Base-by-base conservation (phyloP, 2,888 invertebrate genomes). In the Synergus umbraculus region DNA sequence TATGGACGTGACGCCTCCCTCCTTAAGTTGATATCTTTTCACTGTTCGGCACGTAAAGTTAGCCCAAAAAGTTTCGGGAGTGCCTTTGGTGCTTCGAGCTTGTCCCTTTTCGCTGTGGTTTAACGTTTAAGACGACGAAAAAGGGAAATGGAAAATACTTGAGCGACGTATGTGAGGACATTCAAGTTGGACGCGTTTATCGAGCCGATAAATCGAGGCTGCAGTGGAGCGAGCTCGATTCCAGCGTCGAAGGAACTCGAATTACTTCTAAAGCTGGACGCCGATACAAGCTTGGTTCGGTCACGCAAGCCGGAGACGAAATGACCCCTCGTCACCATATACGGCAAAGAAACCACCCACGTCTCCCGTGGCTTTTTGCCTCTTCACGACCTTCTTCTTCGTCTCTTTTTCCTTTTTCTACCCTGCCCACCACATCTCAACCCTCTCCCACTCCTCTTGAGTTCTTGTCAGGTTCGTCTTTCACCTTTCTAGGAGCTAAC, bases 251-350 rank as follows among this genome's bases (percentile, higher is more conserved):
- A 44, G 44, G 67, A 64, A 64, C 64, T 64, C 64, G 66, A 66
- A 66, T 66, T 66, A 66, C 66, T 66, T 43, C 43, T 65, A 65
- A 66, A 37, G 54, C 41, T 9, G 73, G 54, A 73, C 49, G 54
- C 37, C 73, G 73, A 41, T 54, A 54, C 54, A 73, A 73, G 73
- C 49, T 73, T 73, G 29, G 73, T 73, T 73, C 73, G 54, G 73
- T 73, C 73, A 73, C 73, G 73, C 78, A 76, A 54, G 76, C 77
- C 76, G 76, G 76, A 66, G 69, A 77, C 79, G 22, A 58, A 83
- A 80, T 79, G 81, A 81, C 81, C 81, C 78, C 80, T 78, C 79
- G 73, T 79, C 78, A 76, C 80, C 77, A 80, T 81, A 83, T 81
- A 83, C 79, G 80, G 81, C 80, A 78, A 76, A 73, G 73, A 79